Percentiles rank a stretch among this genome's conserved stretches.
Evolutionary conservation across 2,113 vertebrate species (phyloP).

Genomic region (Ranitomeya imitator): DNA sequence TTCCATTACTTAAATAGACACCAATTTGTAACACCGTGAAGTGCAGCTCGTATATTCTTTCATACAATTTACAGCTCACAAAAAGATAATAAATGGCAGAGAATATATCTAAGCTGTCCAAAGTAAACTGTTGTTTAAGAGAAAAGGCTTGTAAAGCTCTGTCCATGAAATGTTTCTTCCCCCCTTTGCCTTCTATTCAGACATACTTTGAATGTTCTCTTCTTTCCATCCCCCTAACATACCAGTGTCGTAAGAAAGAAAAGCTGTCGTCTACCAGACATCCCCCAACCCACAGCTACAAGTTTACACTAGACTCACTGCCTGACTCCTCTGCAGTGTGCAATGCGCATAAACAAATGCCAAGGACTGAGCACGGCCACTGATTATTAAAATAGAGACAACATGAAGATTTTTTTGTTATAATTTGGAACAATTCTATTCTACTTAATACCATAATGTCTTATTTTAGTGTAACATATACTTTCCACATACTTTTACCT

Average conservation of each 20-base stretch:
- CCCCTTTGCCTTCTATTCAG: constrained; percentile 36
- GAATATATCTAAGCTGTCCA: constrained; percentile 23
- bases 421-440: neutral
- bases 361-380: neutral
- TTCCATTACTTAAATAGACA: constrained; percentile 38
- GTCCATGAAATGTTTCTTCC: neutral
- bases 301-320: constrained; percentile 26
- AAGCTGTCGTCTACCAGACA: constrained; percentile 16
- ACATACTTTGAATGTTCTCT: constrained; percentile 42
- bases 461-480: neutral
- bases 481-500: no score
- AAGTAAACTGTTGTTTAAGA: constrained; percentile 40
- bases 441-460: neutral
- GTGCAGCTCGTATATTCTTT: constrained; percentile 21
- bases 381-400: neutral
- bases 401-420: no score
- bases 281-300: constrained; percentile 37
- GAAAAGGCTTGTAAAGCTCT: constrained; percentile 24
- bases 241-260: constrained; percentile 39
- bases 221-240: constrained; percentile 53
- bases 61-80: constrained; percentile 33
- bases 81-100: constrained; percentile 28
- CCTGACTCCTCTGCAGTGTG: neutral
- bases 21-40: constrained; percentile 47
- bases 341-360: constrained; percentile 4